These are phyloP conservation scores for Papilio gigon DNA, from an alignment of 2,888 invertebrate genomes.

Conservation along the genomic window DNA sequence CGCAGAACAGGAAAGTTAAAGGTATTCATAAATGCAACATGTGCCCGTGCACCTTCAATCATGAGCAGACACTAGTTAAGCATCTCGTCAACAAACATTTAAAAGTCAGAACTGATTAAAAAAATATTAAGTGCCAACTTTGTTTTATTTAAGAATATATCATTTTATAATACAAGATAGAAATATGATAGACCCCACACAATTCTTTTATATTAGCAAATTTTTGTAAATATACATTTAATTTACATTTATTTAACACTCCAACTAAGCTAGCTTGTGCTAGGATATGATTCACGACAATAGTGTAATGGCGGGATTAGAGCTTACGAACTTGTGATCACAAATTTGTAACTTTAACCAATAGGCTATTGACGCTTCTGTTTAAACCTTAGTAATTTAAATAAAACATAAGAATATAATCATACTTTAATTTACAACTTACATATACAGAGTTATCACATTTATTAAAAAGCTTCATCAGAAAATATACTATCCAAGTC, in stretches of 20 bases:
- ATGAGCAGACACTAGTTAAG: conserved; percentile 66
- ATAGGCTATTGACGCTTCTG: no score
- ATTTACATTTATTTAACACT: no score
- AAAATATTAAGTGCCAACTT: conserved; percentile 21
- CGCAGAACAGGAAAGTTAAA: conserved; percentile 4
- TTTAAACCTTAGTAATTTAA: no score
- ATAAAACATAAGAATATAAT: conserved; percentile 2
- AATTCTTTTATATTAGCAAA: no score
- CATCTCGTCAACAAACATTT: conserved; percentile 72
- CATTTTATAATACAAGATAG: no score
- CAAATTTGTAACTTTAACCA: no score
- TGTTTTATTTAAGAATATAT: conserved; percentile 17
- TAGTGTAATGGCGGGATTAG: no score
- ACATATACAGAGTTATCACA: conserved; percentile 14
- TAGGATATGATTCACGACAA: no score
- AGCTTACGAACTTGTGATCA: no score
- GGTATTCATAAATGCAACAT: conserved; percentile 67
- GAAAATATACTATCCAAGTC: conserved; percentile 70
- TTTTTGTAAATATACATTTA: no score
- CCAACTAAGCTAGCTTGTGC: no score
- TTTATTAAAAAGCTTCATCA: conserved; percentile 66
- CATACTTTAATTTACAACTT: neutral
- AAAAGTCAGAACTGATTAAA: conserved; percentile 48
- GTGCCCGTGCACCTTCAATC: conserved; percentile 66
- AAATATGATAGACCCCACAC: no score